phyloP scores from a whole-genome alignment of 2,888 invertebrate species.

The Macaria notata region DNA sequence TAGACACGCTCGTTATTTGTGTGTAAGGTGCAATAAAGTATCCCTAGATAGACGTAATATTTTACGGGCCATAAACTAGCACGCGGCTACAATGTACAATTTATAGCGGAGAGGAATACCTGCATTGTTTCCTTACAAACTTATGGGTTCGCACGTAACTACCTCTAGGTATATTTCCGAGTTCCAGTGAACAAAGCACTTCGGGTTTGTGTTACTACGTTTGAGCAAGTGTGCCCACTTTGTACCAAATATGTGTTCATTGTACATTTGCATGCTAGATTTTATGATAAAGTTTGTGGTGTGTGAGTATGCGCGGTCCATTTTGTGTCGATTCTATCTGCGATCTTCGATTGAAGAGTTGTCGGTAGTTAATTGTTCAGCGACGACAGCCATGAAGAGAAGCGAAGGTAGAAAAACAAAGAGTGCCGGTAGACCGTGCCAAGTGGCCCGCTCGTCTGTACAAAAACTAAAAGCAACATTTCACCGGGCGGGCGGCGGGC shows the following conservation, averaged over 20 bases:
- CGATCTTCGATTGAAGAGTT: background rate
- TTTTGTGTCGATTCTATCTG: background rate
- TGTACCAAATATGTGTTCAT: constrained; percentile 17
- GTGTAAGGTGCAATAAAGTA: constrained; percentile 36
- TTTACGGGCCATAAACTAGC: constrained; percentile 61
- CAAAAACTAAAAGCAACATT: constrained; percentile 31
- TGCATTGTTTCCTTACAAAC: constrained; percentile 56
- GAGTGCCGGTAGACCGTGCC: background rate
- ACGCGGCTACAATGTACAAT: constrained; percentile 33
- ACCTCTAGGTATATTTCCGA: constrained; percentile 26
- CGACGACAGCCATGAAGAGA: constrained; percentile 11
- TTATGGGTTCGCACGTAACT: constrained; percentile 29
- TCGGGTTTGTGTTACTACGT: constrained; percentile 22
- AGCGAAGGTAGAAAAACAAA: constrained; percentile 1
- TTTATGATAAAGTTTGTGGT: constrained; percentile 10
- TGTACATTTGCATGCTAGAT: constrained; percentile 4
- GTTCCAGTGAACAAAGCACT: constrained; percentile 29
- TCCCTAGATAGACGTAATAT: constrained; percentile 54
- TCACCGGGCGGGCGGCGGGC: constrained; percentile 7
- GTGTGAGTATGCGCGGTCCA: background rate
- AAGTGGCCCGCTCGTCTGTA: constrained; percentile 17
- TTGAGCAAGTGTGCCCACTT: constrained; percentile 15
- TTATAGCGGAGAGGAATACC: constrained; percentile 42
- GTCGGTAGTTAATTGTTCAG: constrained; percentile 2
- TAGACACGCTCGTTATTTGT: constrained; percentile 34